Evolutionary conservation across 2,888 invertebrate species (phyloP), one percentile per base, ranked within the genome.

Genomic region (Hypercompe scribonia): DNA sequence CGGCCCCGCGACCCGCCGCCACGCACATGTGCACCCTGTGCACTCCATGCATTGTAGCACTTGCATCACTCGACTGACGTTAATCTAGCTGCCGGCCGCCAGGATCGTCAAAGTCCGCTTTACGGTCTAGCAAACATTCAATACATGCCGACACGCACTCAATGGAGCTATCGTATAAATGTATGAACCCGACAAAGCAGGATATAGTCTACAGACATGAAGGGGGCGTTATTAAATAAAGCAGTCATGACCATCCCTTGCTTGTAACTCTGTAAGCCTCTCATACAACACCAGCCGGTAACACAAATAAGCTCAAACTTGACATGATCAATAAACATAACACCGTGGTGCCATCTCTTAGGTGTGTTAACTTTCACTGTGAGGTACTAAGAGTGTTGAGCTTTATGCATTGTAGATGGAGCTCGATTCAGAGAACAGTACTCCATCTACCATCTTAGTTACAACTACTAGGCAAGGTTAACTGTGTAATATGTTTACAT

Each of bases 261-360:
- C 76, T 71, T 61, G 74, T 75, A 65, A 68, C 42, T 42, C 42
- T 42, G 42, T 15, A 3, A 3, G 36, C 34, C 64, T 64, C 77
- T 74, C 75, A 77, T 75, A 74, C 74, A 61, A 66, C 36, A 61
- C 46, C 68, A 72, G 73, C 67, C 70, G 76, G 76, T 68, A 72
- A 61, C 72, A 36, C 73, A 61, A 78, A 76, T 36, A 69, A 73
- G 72, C 71, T 76, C 61, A 66, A 67, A 63, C 68, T 54, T 71
- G 74, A 18, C 66, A 58, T 54, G 73, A 82, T 82, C 84, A 71
- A 83, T 84, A 78, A 76, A 3, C 15, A 36, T 0, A 24, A 42
- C 34, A 28, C 3, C 65, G 83, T 82, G 78, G 71, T 70, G 84
- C 83, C 83, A 76, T 81, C 84, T 83, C 3, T 36, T 58, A 8